Conservation (phyloP, 2,797 vertebrate genomes). For the Carapus acus region DNA sequence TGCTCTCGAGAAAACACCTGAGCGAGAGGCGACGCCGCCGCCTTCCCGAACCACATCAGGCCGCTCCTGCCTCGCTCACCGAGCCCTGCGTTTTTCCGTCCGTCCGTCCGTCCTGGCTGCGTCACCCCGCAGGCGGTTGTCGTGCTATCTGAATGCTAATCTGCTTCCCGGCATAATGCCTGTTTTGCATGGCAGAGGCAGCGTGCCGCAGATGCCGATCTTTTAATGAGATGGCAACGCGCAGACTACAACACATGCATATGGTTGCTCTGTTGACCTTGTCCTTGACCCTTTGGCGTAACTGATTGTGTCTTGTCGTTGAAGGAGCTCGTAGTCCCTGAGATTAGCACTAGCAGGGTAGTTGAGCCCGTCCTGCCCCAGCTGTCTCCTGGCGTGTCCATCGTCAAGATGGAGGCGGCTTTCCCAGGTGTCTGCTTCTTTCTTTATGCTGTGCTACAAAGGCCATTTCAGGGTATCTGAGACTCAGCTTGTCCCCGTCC, state of each 20-base stretch:
- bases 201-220: constrained; percentile 13
- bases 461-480: constrained; percentile 7
- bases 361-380: constrained; percentile 79
- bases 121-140: constrained; percentile 24
- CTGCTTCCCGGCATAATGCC: constrained; percentile 23
- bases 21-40: constrained; percentile 3
- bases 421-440: constrained; percentile 77
- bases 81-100: too few species aligned
- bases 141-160: constrained; percentile 36
- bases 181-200: constrained; percentile 42
- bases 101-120: constrained; percentile 22
- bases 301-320: constrained; percentile 56
- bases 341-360: constrained; percentile 74
- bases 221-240: constrained; percentile 8
- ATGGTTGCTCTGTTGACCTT: constrained; percentile 22
- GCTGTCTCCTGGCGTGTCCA: constrained; percentile 84
- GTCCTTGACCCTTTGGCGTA: constrained; percentile 33
- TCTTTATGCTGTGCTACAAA: constrained; percentile 17
- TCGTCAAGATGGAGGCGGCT: constrained; percentile 77
- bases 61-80: constrained; percentile 33
- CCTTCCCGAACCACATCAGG: background rate
- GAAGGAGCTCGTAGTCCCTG: constrained; percentile 80
- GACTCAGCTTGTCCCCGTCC: background rate
- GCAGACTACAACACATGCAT: constrained; percentile 17
- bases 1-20: background rate